Conservation (phyloP, 2,113 vertebrate species). For the Varanus salvator region DNA sequence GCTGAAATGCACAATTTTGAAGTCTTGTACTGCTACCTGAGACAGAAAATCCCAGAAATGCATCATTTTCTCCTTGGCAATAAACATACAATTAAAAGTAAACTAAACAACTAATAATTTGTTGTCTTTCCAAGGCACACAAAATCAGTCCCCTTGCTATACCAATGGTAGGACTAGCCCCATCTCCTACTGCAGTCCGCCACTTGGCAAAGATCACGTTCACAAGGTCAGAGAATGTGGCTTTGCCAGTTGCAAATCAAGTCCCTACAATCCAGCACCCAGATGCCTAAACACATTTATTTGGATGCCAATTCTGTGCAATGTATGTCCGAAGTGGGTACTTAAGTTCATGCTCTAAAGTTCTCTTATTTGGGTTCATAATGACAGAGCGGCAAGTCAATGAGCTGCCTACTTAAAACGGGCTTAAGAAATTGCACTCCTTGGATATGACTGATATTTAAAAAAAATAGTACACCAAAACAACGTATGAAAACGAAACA, state of each 20-base stretch:
- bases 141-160: too few relatives aligned
- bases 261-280: neutral
- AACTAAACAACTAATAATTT: too few relatives aligned
- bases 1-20: too few relatives aligned
- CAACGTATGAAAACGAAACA: accelerated
- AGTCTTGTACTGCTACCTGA: too few relatives aligned
- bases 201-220: neutral
- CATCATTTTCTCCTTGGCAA: too few relatives aligned
- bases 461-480: accelerated
- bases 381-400: accelerated
- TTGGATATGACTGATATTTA: neutral
- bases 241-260: neutral
- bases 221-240: neutral
- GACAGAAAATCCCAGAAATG: too few relatives aligned
- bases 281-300: neutral
- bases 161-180: too few relatives aligned
- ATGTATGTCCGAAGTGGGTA: neutral
- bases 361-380: neutral
- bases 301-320: neutral
- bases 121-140: too few relatives aligned
- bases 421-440: slow-evolving; percentile 27
- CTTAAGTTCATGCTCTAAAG: too few relatives aligned
- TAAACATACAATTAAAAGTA: too few relatives aligned
- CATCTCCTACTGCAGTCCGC: too few relatives aligned
- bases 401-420: slow-evolving; percentile 40